phyloP scores from a whole-genome alignment of 2,888 invertebrate genomes.

The Cephus nigrinus region DNA sequence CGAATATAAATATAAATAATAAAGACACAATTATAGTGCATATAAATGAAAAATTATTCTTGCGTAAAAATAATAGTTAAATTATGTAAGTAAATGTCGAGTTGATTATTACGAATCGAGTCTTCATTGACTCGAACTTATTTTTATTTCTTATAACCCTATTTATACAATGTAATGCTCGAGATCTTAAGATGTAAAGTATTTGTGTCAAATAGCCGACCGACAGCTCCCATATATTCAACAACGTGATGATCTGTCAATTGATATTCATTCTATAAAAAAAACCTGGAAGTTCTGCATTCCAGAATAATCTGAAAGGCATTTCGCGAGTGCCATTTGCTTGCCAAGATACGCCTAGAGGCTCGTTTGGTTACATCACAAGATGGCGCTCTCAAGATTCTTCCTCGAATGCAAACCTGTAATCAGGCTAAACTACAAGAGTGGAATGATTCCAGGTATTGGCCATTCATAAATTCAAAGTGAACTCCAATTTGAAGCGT shows the following conservation, averaged over 20 bases:
- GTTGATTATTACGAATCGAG: neutral
- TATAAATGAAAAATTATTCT: neutral
- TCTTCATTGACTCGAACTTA: neutral
- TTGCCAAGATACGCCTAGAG: neutral
- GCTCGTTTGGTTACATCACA: neutral
- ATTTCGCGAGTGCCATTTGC: neutral
- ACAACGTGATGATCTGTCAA: neutral
- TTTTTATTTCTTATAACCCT: neutral
- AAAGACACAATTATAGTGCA: neutral
- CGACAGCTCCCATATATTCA: neutral
- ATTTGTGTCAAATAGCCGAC: neutral
- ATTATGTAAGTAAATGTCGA: neutral
- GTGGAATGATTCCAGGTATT: conserved; percentile 60
- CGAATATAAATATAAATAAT: too few species aligned
- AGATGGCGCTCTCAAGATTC: neutral
- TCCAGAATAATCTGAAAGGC: neutral
- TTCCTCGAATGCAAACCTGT: conserved; percentile 42
- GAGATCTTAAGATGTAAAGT: neutral
- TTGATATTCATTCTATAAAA: neutral
- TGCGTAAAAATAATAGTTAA: neutral
- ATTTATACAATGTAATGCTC: neutral
- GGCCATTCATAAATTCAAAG: conserved; percentile 51
- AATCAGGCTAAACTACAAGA: conserved; percentile 55
- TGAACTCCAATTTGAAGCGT: conserved; percentile 40
- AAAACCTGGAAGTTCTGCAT: neutral